These are phyloP conservation scores for Pelecanus crispus DNA, from an alignment of 2,113 vertebrate genomes.

Conservation along the genomic window DNA sequence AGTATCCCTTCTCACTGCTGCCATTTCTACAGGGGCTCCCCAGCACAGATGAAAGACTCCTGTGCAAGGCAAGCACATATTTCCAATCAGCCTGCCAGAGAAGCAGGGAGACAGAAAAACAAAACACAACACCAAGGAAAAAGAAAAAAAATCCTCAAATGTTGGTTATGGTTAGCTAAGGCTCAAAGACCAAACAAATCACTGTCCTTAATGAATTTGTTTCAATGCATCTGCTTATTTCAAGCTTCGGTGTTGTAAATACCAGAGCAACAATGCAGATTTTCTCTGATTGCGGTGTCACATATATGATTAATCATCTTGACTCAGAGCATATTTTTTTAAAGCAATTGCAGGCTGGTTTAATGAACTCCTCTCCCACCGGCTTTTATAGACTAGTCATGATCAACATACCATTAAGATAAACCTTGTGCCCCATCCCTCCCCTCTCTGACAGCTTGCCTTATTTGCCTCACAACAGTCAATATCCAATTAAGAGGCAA, in stretches of 20 bases:
- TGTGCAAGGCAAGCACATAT: neutral
- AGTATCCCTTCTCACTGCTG: neutral
- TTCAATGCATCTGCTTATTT: slow-evolving; percentile 28
- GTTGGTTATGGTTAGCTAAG: neutral
- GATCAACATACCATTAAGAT: slow-evolving; percentile 26
- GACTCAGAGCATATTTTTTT: slow-evolving; percentile 38
- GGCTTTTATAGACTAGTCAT: slow-evolving; percentile 52
- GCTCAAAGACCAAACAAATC: slow-evolving; percentile 14
- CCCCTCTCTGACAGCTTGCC: slow-evolving; percentile 18
- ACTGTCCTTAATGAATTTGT: slow-evolving; percentile 29
- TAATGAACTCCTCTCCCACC: slow-evolving; percentile 53
- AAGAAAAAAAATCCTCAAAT: neutral
- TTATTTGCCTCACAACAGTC: slow-evolving; percentile 61
- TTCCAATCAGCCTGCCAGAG: neutral
- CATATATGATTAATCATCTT: slow-evolving; percentile 50
- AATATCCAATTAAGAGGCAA: slow-evolving; percentile 61
- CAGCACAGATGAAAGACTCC: neutral
- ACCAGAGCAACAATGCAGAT: slow-evolving; percentile 15
- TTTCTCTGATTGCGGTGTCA: slow-evolving; percentile 31
- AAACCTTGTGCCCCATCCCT: neutral
- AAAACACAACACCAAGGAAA: neutral
- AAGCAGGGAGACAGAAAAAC: neutral
- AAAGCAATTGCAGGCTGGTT: slow-evolving; percentile 31
- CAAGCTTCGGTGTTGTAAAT: neutral
- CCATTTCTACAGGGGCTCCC: neutral